These are phyloP conservation scores for Strongylocentrotus purpuratus DNA, from an alignment of 35 echinoderm and acorn worm species.

Conservation along the genomic window DNA sequence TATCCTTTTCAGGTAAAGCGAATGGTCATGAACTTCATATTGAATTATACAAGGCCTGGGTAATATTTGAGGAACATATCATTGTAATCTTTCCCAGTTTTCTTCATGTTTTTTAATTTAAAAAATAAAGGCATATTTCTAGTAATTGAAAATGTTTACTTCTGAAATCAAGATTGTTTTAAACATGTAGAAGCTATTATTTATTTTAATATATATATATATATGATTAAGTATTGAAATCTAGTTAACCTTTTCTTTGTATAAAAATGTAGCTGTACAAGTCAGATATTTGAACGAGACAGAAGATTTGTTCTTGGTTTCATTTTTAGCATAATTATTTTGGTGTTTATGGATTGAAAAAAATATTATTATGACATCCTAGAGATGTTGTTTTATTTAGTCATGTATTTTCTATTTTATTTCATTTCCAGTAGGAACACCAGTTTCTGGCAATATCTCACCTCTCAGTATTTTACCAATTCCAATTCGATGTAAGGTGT, in stretches of 20 bases:
- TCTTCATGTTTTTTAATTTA: too few species aligned
- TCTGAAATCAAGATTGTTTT: too few species aligned
- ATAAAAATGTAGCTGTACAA: background rate
- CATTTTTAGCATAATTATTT: background rate
- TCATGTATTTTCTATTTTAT: background rate
- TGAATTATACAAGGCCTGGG: background rate
- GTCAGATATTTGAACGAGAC: background rate
- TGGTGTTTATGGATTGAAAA: background rate
- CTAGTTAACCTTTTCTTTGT: background rate
- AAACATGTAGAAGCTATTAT: too few species aligned
- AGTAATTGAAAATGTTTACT: too few species aligned
- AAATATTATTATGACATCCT: background rate
- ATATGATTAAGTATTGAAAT: background rate
- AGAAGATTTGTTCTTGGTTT: background rate
- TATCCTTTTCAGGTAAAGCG: too few species aligned
- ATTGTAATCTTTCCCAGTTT: too few species aligned
- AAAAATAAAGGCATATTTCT: too few species aligned
- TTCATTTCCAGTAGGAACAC: slow-evolving; percentile 19
- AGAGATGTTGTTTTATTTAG: background rate
- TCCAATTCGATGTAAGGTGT: slow-evolving; percentile 19
- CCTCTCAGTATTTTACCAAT: slow-evolving; percentile 41
- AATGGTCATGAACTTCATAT: background rate
- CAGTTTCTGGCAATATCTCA: slow-evolving; percentile 35
- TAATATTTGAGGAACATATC: background rate
- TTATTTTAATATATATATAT: background rate